Conservation (phyloP, 2,888 invertebrate species). For the Hartigia nigra region DNA sequence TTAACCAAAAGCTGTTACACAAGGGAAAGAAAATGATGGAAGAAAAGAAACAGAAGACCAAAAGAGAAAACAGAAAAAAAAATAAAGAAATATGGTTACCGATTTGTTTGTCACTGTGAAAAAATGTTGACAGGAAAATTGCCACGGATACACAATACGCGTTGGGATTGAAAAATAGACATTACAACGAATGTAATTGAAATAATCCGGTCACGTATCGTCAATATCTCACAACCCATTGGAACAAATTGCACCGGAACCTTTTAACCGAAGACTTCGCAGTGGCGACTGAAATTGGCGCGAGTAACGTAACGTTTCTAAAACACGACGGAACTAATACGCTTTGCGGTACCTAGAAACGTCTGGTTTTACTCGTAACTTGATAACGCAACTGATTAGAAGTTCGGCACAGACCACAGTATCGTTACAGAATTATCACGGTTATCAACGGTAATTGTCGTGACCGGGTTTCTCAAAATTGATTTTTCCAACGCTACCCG, state of each 20-base stretch:
- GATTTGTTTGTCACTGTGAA: conserved; percentile 51
- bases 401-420: background rate
- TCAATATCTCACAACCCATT: conserved; percentile 39
- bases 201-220: conserved; percentile 43
- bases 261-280: background rate
- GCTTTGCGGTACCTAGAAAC: background rate
- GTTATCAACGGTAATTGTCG: background rate
- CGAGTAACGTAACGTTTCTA: background rate
- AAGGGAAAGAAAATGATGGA: background rate
- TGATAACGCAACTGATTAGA: conserved; percentile 1
- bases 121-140: conserved; percentile 32
- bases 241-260: background rate
- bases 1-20: background rate
- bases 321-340: background rate
- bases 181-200: conserved; percentile 47
- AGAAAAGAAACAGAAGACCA: background rate
- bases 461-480: background rate
- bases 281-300: background rate
- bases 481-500: background rate
- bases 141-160: conserved; percentile 31
- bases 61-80: background rate
- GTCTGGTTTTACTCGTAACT: background rate
- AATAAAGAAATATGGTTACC: background rate
- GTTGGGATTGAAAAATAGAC: conserved; percentile 49
- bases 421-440: background rate